Evolutionary conservation across 2,797 vertebrate genomes (phyloP), one percentile per base, ranked within the genome.

Genomic region (Rhadinocentrus ornatus): DNA sequence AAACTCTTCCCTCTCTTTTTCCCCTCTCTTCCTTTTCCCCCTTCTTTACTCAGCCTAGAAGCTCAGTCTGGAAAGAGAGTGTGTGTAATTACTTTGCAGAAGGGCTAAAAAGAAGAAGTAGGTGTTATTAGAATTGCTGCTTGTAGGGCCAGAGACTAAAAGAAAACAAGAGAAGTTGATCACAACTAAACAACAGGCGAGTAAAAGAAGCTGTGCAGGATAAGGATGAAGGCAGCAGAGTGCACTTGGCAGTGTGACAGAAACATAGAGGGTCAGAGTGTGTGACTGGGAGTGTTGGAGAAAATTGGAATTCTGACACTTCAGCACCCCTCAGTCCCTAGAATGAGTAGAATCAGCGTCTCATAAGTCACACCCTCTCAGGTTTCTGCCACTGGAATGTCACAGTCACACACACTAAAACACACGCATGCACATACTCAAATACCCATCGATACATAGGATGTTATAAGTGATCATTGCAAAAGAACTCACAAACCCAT

Each of bases 271-370:
- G 70, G 81, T 84, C 68, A 64, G 70, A 83, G 82, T 75, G 69
- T 85, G 74, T 73, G 72, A 83, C 77, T 85, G 80, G 65, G 75
- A 87, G 81, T 73, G 81, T 82, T 88, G 79, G 81, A 89, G 87
- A 84, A 91, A 91, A 92, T 77, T 89, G 80, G 70, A 84, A 89
- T 90, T 91, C 80, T 89, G 83, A 90, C 92, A 91, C 91, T 90
- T 88, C 83, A 75, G 87, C 89, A 84, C 85, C 87, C 85, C 73
- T 77, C 72, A 59, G 83, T 72, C 88, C 78, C 82, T 77, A 89
- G 88, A 90, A 90, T 81, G 81, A 86, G 80, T 70, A 62, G 69
- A 89, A 88, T 87, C 75, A 90, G 81, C 80, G 86, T 90, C 86
- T 89, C 56, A 67, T 88, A 85, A 87, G 86, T 92, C 86, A 83